Evolutionary conservation across 2,888 invertebrate species (phyloP), one percentile per base, ranked within the genome.

Genomic region (Mythimna impura): DNA sequence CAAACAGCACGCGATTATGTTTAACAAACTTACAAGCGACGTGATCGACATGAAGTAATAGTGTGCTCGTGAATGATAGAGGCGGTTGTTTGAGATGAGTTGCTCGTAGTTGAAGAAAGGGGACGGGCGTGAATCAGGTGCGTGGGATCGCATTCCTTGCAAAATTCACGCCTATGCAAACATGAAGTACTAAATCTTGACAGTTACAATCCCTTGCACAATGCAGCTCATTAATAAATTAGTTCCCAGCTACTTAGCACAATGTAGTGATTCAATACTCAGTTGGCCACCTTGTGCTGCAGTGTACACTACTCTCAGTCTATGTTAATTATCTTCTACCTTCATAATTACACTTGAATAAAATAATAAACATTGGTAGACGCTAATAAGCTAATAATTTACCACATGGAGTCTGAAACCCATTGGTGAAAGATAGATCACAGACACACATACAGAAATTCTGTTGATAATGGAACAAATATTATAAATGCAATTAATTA

Each of bases 91-190:
- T 50, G 54, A 57, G 36, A 54, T 64, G 50, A 54, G 34, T 47
- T 22, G 12, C 10, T 57, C 58, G 40, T 64, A 34, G n/a, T 71
- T 55, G 57, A 78, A 86, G 83, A 85, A 82, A 86, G 65, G 73
- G 54, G 66, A 22, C 52, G 57, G 77, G 12, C 68, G 74, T 82
- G 81, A 82, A 69, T 79, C 70, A 81, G 65, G 58, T 62, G 86
- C 80, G 87, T 84, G 81, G 83, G 85, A 43, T 54, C 40, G 65
- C 81, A 86, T 79, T 85, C 79, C 80, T 83, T 76, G 81, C 84
- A 78, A 83, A 85, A 80, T 71, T 52, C 36, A 83, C 85, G 89
- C 89, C 85, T 82, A 71, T 80, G 60, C 78, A 50, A 73, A 74
- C 52, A 60, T 76, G 70, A n/a, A 75, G 66, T 73, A 70, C 72